Evolutionary conservation across 2,888 invertebrate species (phyloP).

Genomic region (Drosophila birchii): DNA sequence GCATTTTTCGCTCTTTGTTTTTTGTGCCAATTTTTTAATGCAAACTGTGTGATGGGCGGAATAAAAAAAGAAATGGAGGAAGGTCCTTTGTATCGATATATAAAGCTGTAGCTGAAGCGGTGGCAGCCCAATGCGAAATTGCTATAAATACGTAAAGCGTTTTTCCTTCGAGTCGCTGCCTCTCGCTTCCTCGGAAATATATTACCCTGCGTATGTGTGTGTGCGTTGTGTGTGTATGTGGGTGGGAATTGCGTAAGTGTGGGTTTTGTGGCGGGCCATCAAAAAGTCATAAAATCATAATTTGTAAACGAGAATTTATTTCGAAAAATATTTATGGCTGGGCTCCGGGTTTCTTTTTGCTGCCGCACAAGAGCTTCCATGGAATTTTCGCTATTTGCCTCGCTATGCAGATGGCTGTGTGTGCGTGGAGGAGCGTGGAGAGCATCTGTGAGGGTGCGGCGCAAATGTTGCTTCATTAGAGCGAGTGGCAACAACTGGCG

Average conservation of each 20-base stretch:
- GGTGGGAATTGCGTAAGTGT: constrained; percentile 42
- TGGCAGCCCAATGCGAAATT: constrained; percentile 44
- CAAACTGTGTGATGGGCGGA: constrained; percentile 46
- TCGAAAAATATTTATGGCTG: constrained; percentile 78
- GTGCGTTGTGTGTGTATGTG: constrained; percentile 23
- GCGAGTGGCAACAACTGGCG: constrained; percentile 54
- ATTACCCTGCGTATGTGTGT: constrained; percentile 28
- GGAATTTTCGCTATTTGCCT: constrained; percentile 58
- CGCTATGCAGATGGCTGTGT: constrained; percentile 12
- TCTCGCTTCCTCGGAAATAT: constrained; percentile 16
- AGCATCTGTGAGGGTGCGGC: neutral
- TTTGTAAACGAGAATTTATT: constrained; percentile 82
- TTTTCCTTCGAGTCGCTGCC: constrained; percentile 53
- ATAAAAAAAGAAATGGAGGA: neutral
- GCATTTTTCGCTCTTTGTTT: constrained; percentile 45
- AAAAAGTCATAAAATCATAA: constrained; percentile 82
- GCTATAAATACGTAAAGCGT: constrained; percentile 73
- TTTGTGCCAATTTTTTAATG: constrained; percentile 62
- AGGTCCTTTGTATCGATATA: constrained; percentile 51
- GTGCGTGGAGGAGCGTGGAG: neutral
- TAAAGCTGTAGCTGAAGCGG: constrained; percentile 25
- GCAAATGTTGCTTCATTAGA: constrained; percentile 64
- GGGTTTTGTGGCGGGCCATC: constrained; percentile 73
- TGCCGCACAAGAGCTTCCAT: constrained; percentile 51
- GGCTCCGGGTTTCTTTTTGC: constrained; percentile 54